A percentile compares a stretch with the other conserved stretches of the same genome.
These are phyloP conservation scores for Vulpes lagopus DNA, from an alignment of 2,113 vertebrate genomes.

Conservation along the genomic window DNA sequence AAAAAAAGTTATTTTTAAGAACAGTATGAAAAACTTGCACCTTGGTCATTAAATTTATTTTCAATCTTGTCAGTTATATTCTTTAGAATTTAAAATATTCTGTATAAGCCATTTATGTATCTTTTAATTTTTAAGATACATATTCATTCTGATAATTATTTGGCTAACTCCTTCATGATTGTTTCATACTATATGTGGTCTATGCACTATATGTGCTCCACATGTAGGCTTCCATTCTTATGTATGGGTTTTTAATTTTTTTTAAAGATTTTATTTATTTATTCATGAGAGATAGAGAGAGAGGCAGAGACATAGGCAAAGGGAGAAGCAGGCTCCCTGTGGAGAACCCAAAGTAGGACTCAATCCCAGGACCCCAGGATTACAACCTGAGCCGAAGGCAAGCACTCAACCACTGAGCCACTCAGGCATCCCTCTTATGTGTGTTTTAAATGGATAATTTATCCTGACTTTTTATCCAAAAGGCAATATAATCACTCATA, in stretches of 20 bases:
- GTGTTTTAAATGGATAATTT: neutral
- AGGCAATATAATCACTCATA: neutral
- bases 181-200: neutral
- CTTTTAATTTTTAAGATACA: neutral
- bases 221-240: neutral
- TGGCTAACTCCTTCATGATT: neutral
- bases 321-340: too few species aligned
- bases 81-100: slow-evolving; percentile 10
- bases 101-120: neutral
- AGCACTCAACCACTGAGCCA: too few species aligned
- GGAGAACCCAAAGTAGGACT: too few species aligned
- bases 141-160: slow-evolving; percentile 9
- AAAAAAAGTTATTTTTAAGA: slow-evolving; percentile 3
- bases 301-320: too few species aligned
- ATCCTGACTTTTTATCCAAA: neutral
- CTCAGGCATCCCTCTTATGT: too few species aligned
- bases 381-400: too few species aligned
- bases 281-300: too few species aligned
- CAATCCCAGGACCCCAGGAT: too few species aligned
- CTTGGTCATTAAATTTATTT: slow-evolving; percentile 23
- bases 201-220: neutral
- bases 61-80: neutral
- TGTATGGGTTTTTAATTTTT: too few species aligned
- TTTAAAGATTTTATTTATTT: too few species aligned
- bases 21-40: neutral